These are phyloP conservation scores for Mnemiopsis leidyi DNA, from an alignment of 37 sponge, comb jelly and placozoan species.

Conservation along the genomic window DNA sequence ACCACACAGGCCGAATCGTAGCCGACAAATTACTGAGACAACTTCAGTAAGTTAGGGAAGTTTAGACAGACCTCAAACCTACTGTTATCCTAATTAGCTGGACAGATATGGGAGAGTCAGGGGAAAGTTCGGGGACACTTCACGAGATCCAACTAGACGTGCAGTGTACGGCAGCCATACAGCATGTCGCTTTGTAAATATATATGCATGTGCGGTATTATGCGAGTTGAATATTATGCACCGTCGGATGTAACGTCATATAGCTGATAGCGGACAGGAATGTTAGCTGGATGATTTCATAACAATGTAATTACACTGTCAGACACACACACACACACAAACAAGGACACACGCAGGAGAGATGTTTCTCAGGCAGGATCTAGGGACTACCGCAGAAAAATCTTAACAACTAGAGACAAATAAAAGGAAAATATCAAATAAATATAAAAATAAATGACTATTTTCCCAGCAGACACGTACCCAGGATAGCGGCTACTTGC, in stretches of 20 bases:
- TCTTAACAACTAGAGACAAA: too few relatives aligned
- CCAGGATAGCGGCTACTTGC: constrained; percentile 31
- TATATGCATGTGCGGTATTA: neutral
- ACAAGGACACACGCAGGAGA: neutral
- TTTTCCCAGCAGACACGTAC: neutral
- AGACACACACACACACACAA: neutral
- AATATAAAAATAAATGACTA: too few relatives aligned
- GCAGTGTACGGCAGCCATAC: neutral
- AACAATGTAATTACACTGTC: neutral
- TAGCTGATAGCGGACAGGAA: neutral
- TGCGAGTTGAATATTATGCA: neutral
- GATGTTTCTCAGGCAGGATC: too few relatives aligned
- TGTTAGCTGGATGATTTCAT: neutral
- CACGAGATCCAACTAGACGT: neutral
- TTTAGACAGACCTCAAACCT: neutral
- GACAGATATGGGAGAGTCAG: neutral
- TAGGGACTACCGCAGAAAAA: too few relatives aligned
- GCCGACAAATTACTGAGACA: neutral
- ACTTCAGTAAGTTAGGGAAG: neutral
- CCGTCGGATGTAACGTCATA: neutral
- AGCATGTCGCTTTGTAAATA: neutral
- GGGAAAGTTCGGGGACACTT: neutral
- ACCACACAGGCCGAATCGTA: too few relatives aligned
- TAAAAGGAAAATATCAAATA: neutral
- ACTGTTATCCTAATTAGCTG: neutral